phyloP scores from a whole-genome alignment of 2,797 vertebrate species.

The Anguilla pacifica region DNA sequence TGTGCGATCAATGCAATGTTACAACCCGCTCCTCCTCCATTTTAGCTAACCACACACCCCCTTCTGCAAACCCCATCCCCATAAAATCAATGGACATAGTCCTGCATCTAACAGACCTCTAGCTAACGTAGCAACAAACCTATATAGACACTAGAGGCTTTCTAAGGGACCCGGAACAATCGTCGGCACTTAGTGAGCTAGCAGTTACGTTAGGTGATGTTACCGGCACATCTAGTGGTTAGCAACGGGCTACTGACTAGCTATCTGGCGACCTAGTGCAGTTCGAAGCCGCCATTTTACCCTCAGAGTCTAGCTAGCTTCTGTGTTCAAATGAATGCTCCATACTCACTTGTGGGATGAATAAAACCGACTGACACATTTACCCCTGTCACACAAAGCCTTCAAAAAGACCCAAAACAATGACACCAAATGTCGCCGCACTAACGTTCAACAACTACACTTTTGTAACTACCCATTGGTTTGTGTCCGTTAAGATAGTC shows the following conservation, averaged over 20 bases:
- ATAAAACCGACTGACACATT: background rate
- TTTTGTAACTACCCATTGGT: background rate
- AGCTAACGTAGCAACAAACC: no score
- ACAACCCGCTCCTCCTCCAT: constrained; percentile 5
- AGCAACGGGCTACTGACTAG: no score
- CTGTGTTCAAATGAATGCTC: background rate
- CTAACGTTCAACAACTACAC: background rate
- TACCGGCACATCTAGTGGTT: no score
- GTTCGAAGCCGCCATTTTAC: constrained; percentile 31
- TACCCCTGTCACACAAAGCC: background rate
- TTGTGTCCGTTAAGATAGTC: no score
- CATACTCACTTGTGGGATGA: background rate
- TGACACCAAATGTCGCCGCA: background rate
- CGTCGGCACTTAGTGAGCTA: background rate
- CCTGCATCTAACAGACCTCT: background rate
- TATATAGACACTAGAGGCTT: background rate
- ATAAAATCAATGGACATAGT: background rate
- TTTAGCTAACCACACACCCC: constrained; percentile 13
- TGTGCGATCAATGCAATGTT: background rate
- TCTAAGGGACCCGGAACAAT: background rate
- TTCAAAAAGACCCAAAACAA: background rate
- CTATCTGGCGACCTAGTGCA: background rate
- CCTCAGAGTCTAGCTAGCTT: background rate
- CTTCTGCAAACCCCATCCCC: background rate
- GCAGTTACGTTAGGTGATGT: background rate